Conservation (phyloP, 2,797 vertebrate species). For the Diplodus puntazzo region DNA sequence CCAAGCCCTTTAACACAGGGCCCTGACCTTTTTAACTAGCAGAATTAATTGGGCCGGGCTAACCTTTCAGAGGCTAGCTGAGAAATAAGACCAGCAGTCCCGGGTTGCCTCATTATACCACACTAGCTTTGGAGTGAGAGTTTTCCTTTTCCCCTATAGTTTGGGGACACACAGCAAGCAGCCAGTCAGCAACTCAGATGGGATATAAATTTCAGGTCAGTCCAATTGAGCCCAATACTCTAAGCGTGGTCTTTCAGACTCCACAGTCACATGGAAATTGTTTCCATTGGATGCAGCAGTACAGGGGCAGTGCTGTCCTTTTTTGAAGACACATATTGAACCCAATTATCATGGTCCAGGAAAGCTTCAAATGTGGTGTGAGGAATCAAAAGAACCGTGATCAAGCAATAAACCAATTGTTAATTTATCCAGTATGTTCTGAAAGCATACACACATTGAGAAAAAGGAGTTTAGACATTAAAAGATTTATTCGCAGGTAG, state of each 20-base stretch:
- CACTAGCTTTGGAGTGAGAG: constrained; percentile 69
- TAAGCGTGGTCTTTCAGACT: constrained; percentile 58
- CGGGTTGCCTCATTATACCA: constrained; percentile 84
- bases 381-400: neutral
- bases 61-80: constrained; percentile 84
- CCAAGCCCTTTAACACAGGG: constrained; percentile 79
- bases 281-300: constrained; percentile 2
- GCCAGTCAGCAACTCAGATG: constrained; percentile 59
- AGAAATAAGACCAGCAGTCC: constrained; percentile 77
- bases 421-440: neutral
- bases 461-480: neutral
- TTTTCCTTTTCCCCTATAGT: constrained; percentile 56
- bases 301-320: neutral
- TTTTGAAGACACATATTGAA: constrained; percentile 3
- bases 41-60: constrained; percentile 85
- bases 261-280: neutral
- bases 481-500: neutral
- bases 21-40: constrained; percentile 87
- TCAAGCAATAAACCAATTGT: constrained; percentile 7
- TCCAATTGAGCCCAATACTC: constrained; percentile 70
- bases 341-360: neutral
- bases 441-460: neutral
- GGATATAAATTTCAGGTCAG: constrained; percentile 82
- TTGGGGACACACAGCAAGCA: constrained; percentile 59
- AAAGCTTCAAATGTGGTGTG: constrained; percentile 1